phyloP scores from a whole-genome alignment of 2,888 invertebrate genomes.

The Anorthoa munda region DNA sequence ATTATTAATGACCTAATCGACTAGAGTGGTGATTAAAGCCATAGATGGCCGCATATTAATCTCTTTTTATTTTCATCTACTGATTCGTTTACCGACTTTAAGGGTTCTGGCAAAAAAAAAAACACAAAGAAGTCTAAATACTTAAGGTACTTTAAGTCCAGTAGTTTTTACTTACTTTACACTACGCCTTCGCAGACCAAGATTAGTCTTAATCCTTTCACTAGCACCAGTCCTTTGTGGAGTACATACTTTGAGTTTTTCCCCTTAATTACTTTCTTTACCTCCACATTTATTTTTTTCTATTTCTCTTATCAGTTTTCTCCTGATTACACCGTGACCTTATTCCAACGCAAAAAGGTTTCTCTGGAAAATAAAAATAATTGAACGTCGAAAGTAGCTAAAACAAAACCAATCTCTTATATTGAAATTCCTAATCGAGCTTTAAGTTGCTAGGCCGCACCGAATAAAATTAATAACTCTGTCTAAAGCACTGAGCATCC shows the following conservation, averaged over 20 bases:
- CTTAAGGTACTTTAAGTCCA: background rate
- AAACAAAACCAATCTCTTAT: conserved; percentile 34
- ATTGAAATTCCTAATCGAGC: conserved; percentile 40
- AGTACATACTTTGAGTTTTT: background rate
- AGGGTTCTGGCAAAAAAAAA: background rate
- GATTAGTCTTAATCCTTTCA: background rate
- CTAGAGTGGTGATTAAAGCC: too few species aligned
- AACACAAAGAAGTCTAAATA: background rate
- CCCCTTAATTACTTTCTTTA: conserved; percentile 39
- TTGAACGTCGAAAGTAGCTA: conserved; percentile 1
- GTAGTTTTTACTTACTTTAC: conserved; percentile 4
- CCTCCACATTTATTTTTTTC: conserved; percentile 14
- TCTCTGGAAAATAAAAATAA: conserved; percentile 32
- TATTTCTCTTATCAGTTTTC: conserved; percentile 32
- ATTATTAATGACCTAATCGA: too few species aligned
- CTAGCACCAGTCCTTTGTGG: background rate
- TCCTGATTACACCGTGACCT: conserved; percentile 24
- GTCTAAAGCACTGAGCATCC: conserved; percentile 51
- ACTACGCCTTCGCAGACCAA: conserved; percentile 1
- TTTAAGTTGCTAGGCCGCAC: conserved; percentile 3
- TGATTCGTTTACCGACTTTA: background rate
- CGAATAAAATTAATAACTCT: conserved; percentile 53
- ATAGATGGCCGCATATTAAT: too few species aligned
- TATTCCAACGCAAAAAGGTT: conserved; percentile 14
- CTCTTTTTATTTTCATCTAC: too few species aligned